Conservation (phyloP, 2,797 vertebrate species). For the Pseudopleuronectes americanus region DNA sequence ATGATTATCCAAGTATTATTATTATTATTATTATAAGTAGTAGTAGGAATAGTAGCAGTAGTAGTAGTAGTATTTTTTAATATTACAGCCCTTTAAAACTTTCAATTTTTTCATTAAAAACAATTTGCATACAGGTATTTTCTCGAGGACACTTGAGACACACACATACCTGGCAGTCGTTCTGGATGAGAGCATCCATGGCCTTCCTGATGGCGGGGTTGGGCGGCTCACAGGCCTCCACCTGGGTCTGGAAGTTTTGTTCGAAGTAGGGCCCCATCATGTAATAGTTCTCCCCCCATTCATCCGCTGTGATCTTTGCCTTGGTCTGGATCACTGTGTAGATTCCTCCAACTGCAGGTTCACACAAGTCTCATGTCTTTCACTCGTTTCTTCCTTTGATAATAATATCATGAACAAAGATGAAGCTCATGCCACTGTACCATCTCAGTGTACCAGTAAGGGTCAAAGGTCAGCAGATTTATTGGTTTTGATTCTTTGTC, state of each 20-base stretch:
- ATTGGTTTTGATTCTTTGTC: too few species aligned
- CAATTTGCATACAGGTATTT: too few species aligned
- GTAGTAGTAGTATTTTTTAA: too few species aligned
- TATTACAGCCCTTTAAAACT: too few species aligned
- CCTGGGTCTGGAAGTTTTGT: constrained; percentile 95
- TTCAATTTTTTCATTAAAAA: too few species aligned
- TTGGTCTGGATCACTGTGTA: constrained; percentile 98
- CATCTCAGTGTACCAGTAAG: background rate
- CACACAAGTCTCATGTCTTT: background rate
- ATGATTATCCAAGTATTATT: too few species aligned
- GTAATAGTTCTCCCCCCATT: constrained; percentile 96
- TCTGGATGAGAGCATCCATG: constrained; percentile 87
- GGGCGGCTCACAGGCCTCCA: constrained; percentile 90
- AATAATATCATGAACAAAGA: background rate
- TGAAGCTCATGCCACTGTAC: background rate
- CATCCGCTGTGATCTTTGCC: constrained; percentile 92
- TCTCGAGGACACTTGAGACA: background rate
- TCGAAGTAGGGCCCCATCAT: constrained; percentile 95
- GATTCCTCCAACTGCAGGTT: constrained; percentile 93
- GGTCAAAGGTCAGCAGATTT: background rate
- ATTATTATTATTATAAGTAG: too few species aligned
- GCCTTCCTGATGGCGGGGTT: constrained; percentile 85
- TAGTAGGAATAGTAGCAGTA: too few species aligned
- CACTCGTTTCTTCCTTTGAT: background rate
- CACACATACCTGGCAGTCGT: constrained; percentile 90